Evolutionary conservation across 1,140 invertebrate species (phyloP).

Genomic region (Stenopsyche tienmushanensis): DNA sequence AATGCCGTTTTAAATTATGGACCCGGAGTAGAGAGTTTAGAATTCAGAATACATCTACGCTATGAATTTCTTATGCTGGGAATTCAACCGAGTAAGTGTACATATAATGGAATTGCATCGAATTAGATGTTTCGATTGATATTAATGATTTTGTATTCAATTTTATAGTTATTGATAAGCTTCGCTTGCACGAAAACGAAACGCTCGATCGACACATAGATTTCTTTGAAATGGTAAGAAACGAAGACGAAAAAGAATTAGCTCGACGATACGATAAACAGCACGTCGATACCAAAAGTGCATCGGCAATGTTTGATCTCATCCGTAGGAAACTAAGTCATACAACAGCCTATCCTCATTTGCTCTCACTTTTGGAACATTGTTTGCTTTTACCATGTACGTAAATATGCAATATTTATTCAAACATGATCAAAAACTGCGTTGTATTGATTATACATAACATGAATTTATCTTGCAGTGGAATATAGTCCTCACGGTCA

Average conservation of each 20-base stretch:
- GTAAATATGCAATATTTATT: slow-evolving; percentile 49
- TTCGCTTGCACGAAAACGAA: slow-evolving; percentile 89
- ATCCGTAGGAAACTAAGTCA: slow-evolving; percentile 88
- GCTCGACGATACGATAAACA: slow-evolving; percentile 87
- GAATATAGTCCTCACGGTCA: slow-evolving; percentile 71
- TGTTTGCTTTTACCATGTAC: slow-evolving; percentile 86
- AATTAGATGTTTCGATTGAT: neutral
- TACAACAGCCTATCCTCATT: slow-evolving; percentile 89
- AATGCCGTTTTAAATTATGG: slow-evolving; percentile 97
- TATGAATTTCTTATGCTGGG: slow-evolving; percentile 97
- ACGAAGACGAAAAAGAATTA: slow-evolving; percentile 94
- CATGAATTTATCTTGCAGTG: slow-evolving; percentile 44
- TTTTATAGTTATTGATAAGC: slow-evolving; percentile 79
- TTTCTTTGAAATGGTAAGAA: slow-evolving; percentile 97
- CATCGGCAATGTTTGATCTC: slow-evolving; percentile 91
- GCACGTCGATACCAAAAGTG: slow-evolving; percentile 94
- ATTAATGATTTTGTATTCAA: slow-evolving; percentile 12
- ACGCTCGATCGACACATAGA: slow-evolving; percentile 90
- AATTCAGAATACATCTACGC: slow-evolving; percentile 92
- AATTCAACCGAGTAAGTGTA: slow-evolving; percentile 74
- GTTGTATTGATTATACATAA: slow-evolving; percentile 13
- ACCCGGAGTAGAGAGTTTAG: slow-evolving; percentile 91
- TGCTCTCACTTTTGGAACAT: slow-evolving; percentile 90
- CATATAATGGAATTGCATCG: slow-evolving; percentile 1
- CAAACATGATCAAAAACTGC: neutral